Evolutionary conservation across 2,113 vertebrate genomes (phyloP).

Genomic region (Gymnobelideus leadbeateri): DNA sequence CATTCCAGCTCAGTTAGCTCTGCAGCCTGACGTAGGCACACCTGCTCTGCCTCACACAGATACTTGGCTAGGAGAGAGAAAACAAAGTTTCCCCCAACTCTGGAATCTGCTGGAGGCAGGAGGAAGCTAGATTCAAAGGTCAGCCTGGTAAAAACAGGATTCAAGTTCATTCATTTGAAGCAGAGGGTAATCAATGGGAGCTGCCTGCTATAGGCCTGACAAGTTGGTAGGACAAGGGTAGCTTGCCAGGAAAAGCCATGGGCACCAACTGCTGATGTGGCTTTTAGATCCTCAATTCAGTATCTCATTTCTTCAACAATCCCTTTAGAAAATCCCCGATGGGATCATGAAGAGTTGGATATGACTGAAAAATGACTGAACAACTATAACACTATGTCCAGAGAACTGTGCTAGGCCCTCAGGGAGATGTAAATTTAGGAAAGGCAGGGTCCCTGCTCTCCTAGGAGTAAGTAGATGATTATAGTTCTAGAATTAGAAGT

Average conservation of each 20-base stretch:
- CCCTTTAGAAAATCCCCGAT: not conserved
- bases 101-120: no score
- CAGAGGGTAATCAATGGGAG: not conserved
- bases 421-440: no score
- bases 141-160: fast-evolving
- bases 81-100: not conserved
- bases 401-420: no score
- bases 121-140: not conserved
- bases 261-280: not conserved
- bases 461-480: no score
- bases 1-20: not conserved
- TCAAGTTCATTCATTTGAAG: not conserved
- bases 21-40: not conserved
- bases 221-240: not conserved
- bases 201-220: not conserved
- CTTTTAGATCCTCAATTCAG: not conserved
- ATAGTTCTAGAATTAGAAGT: no score
- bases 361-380: no score
- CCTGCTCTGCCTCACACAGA: fast-evolving
- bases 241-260: not conserved
- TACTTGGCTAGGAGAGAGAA: not conserved
- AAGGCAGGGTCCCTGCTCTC: no score
- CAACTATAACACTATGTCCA: no score
- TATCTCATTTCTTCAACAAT: not conserved
- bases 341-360: no score